Evolutionary conservation across 2,797 vertebrate genomes (phyloP), one percentile per base, ranked within the genome.

Genomic region (Borostomias antarcticus): DNA sequence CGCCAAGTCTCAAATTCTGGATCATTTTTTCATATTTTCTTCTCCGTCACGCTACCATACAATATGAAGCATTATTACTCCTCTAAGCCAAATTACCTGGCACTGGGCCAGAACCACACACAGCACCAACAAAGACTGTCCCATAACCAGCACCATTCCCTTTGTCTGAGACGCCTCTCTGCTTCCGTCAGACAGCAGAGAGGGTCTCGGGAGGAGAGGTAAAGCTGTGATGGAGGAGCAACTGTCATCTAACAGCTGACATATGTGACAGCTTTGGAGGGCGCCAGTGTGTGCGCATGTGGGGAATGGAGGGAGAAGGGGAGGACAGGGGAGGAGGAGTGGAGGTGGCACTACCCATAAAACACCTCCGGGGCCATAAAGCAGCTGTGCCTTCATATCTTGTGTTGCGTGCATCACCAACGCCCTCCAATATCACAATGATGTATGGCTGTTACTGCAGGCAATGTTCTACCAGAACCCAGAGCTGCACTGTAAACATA

Each of bases 341-440:
- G 60, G 47, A 50, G 58, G 58, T 6, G 48, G 48, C 37, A 15
- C 54, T 47, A 62, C 45, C 60, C 51, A 58, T 51, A 69, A 76
- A 80, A 69, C 43, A 62, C 61, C 62, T 10, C 19, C 57, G 21
- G 53, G 64, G 60, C 56, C 64, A 66, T 57, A 51, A 74, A 67
- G 69, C 57, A 66, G 66, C 63, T 29, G 62, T 40, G 2, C 66
- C 74, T 69, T 52, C 50, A 30, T 63, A 32, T 63, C 70, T 70
- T 64, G 68, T 37, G 25, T 1, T n/a, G 6, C 62, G 51, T 29
- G 5, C 28, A 48, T 76, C 73, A 63, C 62, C n/a, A 60, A 58
- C 71, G 65, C 69, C 43, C 48, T n/a, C 37, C 68, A 2, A 48
- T 74, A 64, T 78, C 80, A 68, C 64, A 67, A 65, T 76, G 79